Evolutionary conservation across 2,113 vertebrate species (phyloP), one percentile per base, ranked within the genome.

Genomic region (Polypterus senegalus): DNA sequence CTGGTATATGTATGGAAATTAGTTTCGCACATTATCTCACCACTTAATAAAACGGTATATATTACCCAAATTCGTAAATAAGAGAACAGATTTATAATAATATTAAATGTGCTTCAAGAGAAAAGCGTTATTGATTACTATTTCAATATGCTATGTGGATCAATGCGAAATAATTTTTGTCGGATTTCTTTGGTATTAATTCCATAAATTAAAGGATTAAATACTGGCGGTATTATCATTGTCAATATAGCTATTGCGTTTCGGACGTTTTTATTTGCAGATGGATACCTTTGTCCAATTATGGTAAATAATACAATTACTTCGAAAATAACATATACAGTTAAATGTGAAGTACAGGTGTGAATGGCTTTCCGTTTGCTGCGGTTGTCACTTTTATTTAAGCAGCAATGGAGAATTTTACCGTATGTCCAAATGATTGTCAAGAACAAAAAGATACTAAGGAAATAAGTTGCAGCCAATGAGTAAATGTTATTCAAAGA

Each of bases 181-280:
- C 76, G 73, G 9, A 80, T 7, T 5, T 80, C 75, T 62, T 58
- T 76, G 8, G 67, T 77, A 63, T 71, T 59, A 54, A 80, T 61
- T 46, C 78, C 76, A 0, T 80, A 80, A 47, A 80, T 76, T 1
- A 77, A 48, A 44, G 78, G 75, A 60, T 79, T 79, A 3, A 72
- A 4, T 0, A 62, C 48, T 3, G 75, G 70, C 3, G 78, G 77
- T 43, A 77, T 1, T 3, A 79, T 60, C 45, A 76, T 47, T 1
- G 65, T 46, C 10, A 79, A 3, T 27, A 77, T 72, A 63, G 71
- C 65, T 46, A 66, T 65, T 51, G 79, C 73, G 46, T 72, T 81
- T 61, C 65, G 76, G 2, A 78, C 27, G 48, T 77, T 75, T 0
- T 48, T 51, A 5, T 71, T 63, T 2, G 57, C 5, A 0, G 63